Conservation (phyloP, 2,888 invertebrate genomes). For the Campoplex capitator region DNA sequence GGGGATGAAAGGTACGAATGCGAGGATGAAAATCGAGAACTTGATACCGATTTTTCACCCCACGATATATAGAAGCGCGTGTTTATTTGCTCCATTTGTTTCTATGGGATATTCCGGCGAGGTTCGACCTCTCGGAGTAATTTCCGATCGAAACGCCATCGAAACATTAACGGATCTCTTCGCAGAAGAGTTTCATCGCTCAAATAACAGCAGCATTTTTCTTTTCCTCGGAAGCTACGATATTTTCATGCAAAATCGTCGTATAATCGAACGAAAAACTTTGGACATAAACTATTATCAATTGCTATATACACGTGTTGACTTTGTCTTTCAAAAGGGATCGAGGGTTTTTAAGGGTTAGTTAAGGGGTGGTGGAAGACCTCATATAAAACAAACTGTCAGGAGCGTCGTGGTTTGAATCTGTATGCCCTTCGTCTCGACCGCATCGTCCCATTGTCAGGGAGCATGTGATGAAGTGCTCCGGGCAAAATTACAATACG, state of each 20-base stretch:
- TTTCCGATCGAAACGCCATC: neutral
- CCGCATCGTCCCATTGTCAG: slow-evolving; percentile 6
- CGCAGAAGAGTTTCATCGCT: neutral
- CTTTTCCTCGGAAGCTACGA: neutral
- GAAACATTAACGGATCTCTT: neutral
- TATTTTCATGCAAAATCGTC: no score
- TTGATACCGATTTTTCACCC: slow-evolving; percentile 4
- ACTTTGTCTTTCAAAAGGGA: neutral
- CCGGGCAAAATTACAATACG: slow-evolving; percentile 36
- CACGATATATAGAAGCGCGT: neutral
- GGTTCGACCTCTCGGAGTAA: neutral
- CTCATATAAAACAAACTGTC: neutral
- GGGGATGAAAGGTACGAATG: slow-evolving; percentile 8
- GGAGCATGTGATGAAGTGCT: slow-evolving; percentile 10
- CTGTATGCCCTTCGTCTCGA: neutral
- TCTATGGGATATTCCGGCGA: neutral
- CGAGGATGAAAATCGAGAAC: slow-evolving; percentile 22
- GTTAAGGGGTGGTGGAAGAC: neutral
- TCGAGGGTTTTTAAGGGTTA: neutral
- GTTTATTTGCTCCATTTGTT: slow-evolving; percentile 2
- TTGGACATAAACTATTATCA: no score
- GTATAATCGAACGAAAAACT: no score
- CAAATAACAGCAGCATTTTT: neutral
- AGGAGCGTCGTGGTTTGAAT: slow-evolving; percentile 18
- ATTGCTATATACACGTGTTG: no score